Conservation (phyloP, 1,140 invertebrate genomes). For the Cyrtorhinus lividipennis region DNA sequence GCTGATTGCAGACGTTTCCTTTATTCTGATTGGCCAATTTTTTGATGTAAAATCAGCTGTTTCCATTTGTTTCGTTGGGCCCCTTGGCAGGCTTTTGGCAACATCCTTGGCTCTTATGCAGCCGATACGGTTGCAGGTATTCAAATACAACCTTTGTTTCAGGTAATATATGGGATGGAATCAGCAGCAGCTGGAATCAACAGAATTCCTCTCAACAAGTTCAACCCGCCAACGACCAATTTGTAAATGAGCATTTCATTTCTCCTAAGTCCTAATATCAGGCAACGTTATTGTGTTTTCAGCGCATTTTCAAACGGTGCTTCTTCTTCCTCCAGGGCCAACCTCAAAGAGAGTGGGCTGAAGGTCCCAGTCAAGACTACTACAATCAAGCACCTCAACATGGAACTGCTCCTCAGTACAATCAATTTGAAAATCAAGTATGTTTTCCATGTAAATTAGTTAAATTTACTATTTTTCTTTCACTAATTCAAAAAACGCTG, state of each 20-base stretch:
- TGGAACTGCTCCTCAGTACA: too few species aligned
- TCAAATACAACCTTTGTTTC: background rate
- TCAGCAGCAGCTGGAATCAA: too few species aligned
- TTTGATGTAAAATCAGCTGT: too few species aligned
- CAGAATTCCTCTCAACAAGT: background rate
- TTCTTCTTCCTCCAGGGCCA: background rate
- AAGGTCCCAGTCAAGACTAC: background rate
- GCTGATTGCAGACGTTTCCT: too few species aligned
- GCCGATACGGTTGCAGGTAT: too few species aligned
- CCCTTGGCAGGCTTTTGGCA: too few species aligned
- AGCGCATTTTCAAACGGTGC: background rate
- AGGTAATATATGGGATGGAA: background rate
- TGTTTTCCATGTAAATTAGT: background rate
- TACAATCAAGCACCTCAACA: background rate
- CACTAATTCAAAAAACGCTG: too few species aligned
- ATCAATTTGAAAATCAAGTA: background rate
- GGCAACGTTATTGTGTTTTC: too few species aligned
- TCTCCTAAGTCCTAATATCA: background rate
- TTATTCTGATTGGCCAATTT: too few species aligned
- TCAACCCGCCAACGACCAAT: background rate
- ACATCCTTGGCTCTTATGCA: too few species aligned
- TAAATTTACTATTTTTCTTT: background rate
- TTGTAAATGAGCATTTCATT: background rate
- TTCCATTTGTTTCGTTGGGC: too few species aligned
- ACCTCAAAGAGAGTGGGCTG: background rate